Conservation (phyloP, 2,797 vertebrate genomes). For the Borostomias antarcticus region DNA sequence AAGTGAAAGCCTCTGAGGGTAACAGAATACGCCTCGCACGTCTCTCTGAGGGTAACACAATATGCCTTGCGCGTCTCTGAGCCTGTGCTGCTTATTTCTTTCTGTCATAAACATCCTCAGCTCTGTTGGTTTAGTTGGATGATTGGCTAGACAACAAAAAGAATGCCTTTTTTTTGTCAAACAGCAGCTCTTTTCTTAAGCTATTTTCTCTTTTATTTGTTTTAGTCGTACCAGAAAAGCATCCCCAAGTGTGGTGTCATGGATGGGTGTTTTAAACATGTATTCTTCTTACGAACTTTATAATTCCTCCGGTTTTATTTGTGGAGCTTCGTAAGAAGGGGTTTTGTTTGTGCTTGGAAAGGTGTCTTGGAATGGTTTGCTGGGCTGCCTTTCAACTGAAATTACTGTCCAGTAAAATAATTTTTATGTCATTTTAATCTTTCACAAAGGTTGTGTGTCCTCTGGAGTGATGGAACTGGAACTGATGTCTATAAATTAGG, state of each 20-base stretch:
- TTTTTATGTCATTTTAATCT: constrained; percentile 34
- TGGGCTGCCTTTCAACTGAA: constrained; percentile 55
- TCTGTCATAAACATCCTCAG: constrained; percentile 21
- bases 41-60: constrained; percentile 11
- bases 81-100: constrained; percentile 12
- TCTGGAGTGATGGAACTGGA: constrained; percentile 62
- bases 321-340: constrained; percentile 2
- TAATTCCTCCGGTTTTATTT: constrained; percentile 15
- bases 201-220: not conserved
- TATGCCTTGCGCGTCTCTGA: constrained; percentile 31
- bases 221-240: constrained; percentile 35
- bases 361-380: constrained; percentile 45
- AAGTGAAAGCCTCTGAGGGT: constrained; percentile 7
- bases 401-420: constrained; percentile 53
- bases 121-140: constrained; percentile 26
- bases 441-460: constrained; percentile 36
- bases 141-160: constrained; percentile 30
- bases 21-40: constrained; percentile 29
- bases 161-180: not conserved
- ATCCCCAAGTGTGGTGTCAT: constrained; percentile 40
- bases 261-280: constrained; percentile 46
- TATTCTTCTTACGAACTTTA: constrained; percentile 45
- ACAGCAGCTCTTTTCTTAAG: not conserved
- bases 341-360: constrained; percentile 30
- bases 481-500: constrained; percentile 64